Base-by-base conservation (phyloP, 2,797 vertebrate species). In the Selene dorsalis region DNA sequence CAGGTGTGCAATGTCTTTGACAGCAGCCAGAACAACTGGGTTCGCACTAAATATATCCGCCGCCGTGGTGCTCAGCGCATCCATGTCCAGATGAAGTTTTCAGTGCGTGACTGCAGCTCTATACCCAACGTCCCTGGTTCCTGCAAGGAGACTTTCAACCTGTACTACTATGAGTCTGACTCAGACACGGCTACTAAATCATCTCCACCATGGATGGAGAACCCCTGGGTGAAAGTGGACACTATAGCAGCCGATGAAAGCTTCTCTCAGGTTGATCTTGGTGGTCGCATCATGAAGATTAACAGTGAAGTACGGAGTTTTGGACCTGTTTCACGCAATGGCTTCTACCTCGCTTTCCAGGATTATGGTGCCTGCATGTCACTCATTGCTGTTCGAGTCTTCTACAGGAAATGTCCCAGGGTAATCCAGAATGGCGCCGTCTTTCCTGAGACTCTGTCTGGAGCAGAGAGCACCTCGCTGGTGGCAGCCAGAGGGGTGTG, bases 351-450 rank as follows among this genome's bases (percentile, higher is more conserved):
- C 84, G 97, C 97, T 58, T 99, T 99, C 92, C 98, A 99, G 95
- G 98, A 99, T 91, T 99, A 99, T 0, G 98, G 98, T 0, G 96
- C 96, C 77, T 99, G 98, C 93, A 99, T 99, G 98, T 99, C 98
- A 1, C 93, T 99, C 62, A 98, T 98, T 0, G 97, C 97, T 0
- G 97, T 99, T 30, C 94, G 96, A 0, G 97, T 99, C 83, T 99
- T 96, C 93, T 99, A 97, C 94, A 94, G 97, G 69, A 99, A 99
- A 86, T 99, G 98, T 71, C 96, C 96, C 4, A 90, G 93, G 0
- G 83, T 97, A 6, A 95, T 98, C 88, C 95, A 95, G 91, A 99
- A 98, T 0, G 97, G 97, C 0, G 98, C 98, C 0, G 3, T 96
- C 56, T 99, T 99, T 85, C 95, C 96, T 5, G 97, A 98, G 84